Conservation (phyloP, 2,888 invertebrate species). For the Periphyllus acericola region DNA sequence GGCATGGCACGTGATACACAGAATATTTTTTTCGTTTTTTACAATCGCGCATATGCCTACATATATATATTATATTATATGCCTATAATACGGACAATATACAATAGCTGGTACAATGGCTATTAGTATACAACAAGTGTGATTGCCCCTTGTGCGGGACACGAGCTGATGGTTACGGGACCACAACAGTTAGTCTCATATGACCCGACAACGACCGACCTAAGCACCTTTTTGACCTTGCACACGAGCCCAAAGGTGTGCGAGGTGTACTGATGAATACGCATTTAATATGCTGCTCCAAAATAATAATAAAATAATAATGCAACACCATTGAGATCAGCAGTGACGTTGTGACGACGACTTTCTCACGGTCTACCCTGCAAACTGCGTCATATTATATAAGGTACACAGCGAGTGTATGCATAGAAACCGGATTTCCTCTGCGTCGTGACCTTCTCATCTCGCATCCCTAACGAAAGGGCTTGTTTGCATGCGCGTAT, state of each 20-base stretch:
- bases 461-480: conserved; percentile 4
- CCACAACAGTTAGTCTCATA: background rate
- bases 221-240: conserved; percentile 20
- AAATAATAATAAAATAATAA: background rate
- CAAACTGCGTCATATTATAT: background rate
- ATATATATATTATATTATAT: background rate
- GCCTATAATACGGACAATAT: background rate
- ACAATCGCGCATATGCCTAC: background rate
- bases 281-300: background rate
- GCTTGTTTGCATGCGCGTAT: background rate
- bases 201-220: background rate
- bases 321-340: background rate
- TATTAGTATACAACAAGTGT: conserved; percentile 21
- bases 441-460: conserved; percentile 3
- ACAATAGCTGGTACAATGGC: no score
- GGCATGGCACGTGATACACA: background rate
- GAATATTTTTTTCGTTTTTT: background rate
- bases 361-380: conserved; percentile 54
- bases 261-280: background rate
- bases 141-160: conserved; percentile 34
- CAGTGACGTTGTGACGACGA: background rate
- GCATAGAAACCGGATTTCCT: conserved; percentile 48
- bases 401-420: no score
- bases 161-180: conserved; percentile 37
- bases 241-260: background rate